Evolutionary conservation across 2,113 vertebrate species (phyloP).

Genomic region (Pyxicephalus adspersus): DNA sequence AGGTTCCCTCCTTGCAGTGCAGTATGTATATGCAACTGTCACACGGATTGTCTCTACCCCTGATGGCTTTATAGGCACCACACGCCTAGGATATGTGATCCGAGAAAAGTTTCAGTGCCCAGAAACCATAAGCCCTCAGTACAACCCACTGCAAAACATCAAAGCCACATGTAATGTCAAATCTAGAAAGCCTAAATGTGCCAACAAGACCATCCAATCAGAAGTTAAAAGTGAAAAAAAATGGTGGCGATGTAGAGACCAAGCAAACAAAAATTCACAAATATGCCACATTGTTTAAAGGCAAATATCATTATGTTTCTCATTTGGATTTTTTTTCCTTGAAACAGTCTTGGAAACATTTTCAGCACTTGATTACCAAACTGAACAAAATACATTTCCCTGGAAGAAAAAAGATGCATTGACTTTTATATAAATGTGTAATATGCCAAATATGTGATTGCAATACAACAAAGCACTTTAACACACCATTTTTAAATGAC

Average conservation of each 20-base stretch:
- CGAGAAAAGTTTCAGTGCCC: conserved; percentile 73
- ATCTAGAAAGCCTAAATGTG: conserved; percentile 58
- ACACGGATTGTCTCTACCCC: conserved; percentile 68
- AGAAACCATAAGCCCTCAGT: conserved; percentile 23
- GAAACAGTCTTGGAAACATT: not conserved
- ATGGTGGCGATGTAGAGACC: conserved; percentile 33
- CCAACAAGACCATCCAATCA: not conserved
- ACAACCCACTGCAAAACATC: conserved; percentile 72
- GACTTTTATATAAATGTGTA: no score
- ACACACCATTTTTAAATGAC: no score
- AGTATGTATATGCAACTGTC: conserved; percentile 71
- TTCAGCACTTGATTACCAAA: not conserved
- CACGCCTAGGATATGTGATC: conserved; percentile 67
- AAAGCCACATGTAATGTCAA: conserved; percentile 70
- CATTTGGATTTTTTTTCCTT: not conserved
- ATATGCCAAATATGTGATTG: no score
- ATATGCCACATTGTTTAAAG: conserved; percentile 17
- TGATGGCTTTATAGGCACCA: conserved; percentile 73
- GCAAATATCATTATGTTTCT: not conserved
- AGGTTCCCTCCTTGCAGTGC: conserved; percentile 76
- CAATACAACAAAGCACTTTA: no score
- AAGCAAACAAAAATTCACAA: not conserved
- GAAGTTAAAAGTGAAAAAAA: not conserved
- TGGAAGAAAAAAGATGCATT: no score
- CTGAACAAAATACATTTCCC: no score